Percentiles rank a stretch among this genome's conserved stretches.
Evolutionary conservation across 1,140 invertebrate genomes (phyloP).

Genomic region (Pectinophora gossypiella): DNA sequence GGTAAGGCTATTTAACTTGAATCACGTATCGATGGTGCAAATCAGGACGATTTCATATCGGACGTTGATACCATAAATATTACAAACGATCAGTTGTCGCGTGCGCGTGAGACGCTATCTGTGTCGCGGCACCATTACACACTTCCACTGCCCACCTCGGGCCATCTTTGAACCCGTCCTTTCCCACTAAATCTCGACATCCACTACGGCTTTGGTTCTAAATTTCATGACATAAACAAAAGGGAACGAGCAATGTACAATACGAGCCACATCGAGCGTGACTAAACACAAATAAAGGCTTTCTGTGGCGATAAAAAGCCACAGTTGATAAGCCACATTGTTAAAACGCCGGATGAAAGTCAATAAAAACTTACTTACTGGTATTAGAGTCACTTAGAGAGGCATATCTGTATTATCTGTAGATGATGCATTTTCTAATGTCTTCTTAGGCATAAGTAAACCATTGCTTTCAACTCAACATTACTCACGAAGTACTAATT

Average conservation of each 20-base stretch:
- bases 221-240: conserved; percentile 8
- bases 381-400: too few relatives aligned
- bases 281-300: neutral
- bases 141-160: conserved; percentile 39
- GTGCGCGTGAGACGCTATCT: conserved; percentile 48
- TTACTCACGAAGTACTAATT: too few relatives aligned
- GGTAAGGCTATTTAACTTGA: too few relatives aligned
- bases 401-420: too few relatives aligned
- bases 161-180: conserved; percentile 41
- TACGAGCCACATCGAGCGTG: neutral
- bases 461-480: too few relatives aligned
- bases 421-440: too few relatives aligned
- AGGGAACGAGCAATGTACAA: neutral
- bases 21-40: too few relatives aligned
- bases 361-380: neutral
- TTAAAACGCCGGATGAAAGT: neutral
- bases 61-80: conserved; percentile 6
- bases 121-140: conserved; percentile 59
- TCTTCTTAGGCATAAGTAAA: too few relatives aligned
- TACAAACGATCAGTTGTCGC: conserved; percentile 29
- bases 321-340: neutral
- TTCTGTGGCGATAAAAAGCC: neutral
- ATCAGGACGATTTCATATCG: conserved; percentile 1
- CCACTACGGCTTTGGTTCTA: too few relatives aligned
- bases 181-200: conserved; percentile 14